Base-by-base conservation (phyloP, 2,888 invertebrate species). In the Drosophila setosimentum region DNA sequence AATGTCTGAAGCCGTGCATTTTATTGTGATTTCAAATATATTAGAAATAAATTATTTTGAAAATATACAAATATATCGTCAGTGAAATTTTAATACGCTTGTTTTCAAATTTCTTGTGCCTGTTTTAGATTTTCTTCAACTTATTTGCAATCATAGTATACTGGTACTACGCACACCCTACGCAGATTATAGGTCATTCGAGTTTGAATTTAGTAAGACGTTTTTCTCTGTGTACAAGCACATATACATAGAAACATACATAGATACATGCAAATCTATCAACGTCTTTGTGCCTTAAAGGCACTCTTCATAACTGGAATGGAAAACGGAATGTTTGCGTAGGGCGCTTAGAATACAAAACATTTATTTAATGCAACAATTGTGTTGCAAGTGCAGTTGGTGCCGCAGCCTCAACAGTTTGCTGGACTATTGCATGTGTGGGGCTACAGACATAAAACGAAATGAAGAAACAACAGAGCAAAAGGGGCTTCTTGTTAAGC, bases 351-450 rank as follows among this genome's bases (percentile, higher is more conserved):
- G 78, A 60, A 76, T 65, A 74, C 70, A 78, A 81, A 81, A 80
- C 85, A 86, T 86, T 86, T 88, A 78, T 82, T 78, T 80, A 86
- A 88, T 88, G 85, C 89, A 82, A 86, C 87, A 86, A 85, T 85
- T 85, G 82, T 80, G 83, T 78, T 76, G 84, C 78, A 69, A 70
- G 76, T 74, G 68, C 77, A 76, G 64, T 64, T 65, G 73, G 53
- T 53, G 37, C 30, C 30, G 30, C 53, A 60, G 37, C 35, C 32
- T 59, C 45, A 69, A 61, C 60, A 54, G 50, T 50, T 45, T 35
- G 67, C 49, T 65, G 74, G 69, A 57, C 50, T 54, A 30, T 42
- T 40, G 11, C 54, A 29, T 33, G 33, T 24, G 40, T 30, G 51
- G 50, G 57, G 48, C 45, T n/a, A n/a, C n/a, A n/a, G n/a, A 59